Evolutionary conservation across 2,888 invertebrate species (phyloP), one percentile per base, ranked within the genome.

Genomic region (Drosophila cracens): DNA sequence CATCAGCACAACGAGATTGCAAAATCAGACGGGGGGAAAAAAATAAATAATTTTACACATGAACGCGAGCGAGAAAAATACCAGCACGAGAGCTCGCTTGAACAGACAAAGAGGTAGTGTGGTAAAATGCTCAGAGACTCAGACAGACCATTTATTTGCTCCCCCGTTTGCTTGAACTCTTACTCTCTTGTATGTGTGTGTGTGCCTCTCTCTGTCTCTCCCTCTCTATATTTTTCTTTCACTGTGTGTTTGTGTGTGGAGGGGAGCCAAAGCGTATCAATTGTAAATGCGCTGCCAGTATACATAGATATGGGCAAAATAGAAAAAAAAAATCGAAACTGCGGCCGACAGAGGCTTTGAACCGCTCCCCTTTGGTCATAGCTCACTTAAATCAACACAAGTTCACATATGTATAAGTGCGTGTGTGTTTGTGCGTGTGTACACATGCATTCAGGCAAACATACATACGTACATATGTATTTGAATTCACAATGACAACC

Each of bases 31-130:
- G 40, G 38, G 29, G 33, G 33, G 18, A 27, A 56, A 69, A 73
- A 73, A 81, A 87, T 81, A 74, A 83, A 81, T 89, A 75, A 77
- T 89, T 77, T 74, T 79, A 87, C 77, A 87, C 81, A 86, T 70
- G 66, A 74, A 73, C 74, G 58, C 78, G 68, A 76, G 69, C 72
- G 70, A 76, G 76, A 70, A 74, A 72, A 71, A 87, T 74, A 69
- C 81, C 82, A 83, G 63, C 83, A 80, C 79, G 74, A 81, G 75
- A 88, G 83, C 78, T 88, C 74, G 63, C 64, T 77, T 79, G 43
- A 74, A 77, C 85, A 70, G 89, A 89, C 85, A 85, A 84, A 85
- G 89, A 87, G 77, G 74, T 81, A 83, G 79, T 83, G 87, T 87
- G 69, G 72, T 77, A 77, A 82, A 85, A 88, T 78, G 69, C 75